Evolutionary conservation across 2,888 invertebrate genomes (phyloP).

Genomic region (Lasiommata megera): DNA sequence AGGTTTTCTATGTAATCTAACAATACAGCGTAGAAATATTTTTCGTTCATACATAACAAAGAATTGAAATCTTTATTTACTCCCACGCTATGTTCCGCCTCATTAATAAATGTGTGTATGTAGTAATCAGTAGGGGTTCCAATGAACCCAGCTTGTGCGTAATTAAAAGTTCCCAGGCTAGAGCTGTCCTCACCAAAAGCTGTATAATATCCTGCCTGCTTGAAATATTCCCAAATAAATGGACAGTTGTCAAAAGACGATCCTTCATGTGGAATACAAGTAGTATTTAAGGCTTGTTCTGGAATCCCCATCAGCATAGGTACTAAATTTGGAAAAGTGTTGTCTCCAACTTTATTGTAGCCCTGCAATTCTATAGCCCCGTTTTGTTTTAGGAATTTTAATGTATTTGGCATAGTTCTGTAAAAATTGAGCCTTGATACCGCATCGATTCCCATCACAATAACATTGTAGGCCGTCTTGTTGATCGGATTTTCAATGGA

Average conservation of each 20-base stretch:
- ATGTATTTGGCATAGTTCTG: constrained; percentile 88
- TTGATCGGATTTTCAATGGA: constrained; percentile 27
- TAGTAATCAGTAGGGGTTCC: constrained; percentile 90
- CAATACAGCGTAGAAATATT: constrained; percentile 84
- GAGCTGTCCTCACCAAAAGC: constrained; percentile 90
- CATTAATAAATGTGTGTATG: constrained; percentile 85
- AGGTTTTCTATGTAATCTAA: constrained; percentile 85
- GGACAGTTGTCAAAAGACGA: constrained; percentile 86
- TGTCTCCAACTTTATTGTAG: constrained; percentile 95
- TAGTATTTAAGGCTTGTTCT: constrained; percentile 78
- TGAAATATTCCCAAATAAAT: constrained; percentile 90
- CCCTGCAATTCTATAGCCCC: constrained; percentile 89
- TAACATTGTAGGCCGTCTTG: constrained; percentile 78
- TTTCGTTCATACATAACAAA: constrained; percentile 84
- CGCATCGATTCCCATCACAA: constrained; percentile 91
- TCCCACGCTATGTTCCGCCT: constrained; percentile 80
- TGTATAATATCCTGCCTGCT: constrained; percentile 85
- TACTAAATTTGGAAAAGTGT: constrained; percentile 93
- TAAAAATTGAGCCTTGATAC: constrained; percentile 91
- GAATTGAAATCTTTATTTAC: constrained; percentile 81
- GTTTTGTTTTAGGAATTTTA: constrained; percentile 77
- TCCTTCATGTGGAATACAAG: constrained; percentile 78
- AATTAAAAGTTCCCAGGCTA: constrained; percentile 87
- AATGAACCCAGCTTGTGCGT: constrained; percentile 85
- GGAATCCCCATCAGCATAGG: constrained; percentile 88